Evolutionary conservation across 2,113 vertebrate species (phyloP).

Genomic region (Microtus montanus): DNA sequence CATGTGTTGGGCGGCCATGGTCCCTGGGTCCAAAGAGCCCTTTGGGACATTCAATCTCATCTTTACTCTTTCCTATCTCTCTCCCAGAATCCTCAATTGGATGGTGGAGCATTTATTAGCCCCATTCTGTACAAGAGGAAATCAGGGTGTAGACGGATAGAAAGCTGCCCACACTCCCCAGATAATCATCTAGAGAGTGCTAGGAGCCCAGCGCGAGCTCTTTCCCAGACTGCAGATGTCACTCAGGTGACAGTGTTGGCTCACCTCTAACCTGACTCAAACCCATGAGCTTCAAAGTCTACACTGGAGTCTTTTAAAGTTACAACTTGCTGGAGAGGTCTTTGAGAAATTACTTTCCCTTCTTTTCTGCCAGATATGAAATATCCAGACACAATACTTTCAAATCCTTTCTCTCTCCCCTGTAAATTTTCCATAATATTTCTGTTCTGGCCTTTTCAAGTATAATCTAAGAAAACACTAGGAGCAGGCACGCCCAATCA

Average conservation of each 20-base stretch:
- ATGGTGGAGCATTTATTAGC: not conserved
- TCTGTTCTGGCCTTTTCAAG: not conserved
- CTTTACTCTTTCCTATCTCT: too few species aligned
- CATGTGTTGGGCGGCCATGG: not conserved
- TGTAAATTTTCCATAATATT: not conserved
- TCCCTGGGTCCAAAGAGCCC: not conserved
- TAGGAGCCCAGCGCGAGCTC: not conserved
- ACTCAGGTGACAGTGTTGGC: too few species aligned
- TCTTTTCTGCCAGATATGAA: slow-evolving; percentile 27
- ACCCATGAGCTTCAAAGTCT: not conserved
- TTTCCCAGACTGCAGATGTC: not conserved
- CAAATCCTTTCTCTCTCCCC: not conserved
- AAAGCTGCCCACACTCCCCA: not conserved
- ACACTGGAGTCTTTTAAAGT: not conserved
- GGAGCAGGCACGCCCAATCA: too few species aligned
- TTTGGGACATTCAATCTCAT: not conserved
- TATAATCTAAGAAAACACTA: not conserved
- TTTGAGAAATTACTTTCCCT: not conserved
- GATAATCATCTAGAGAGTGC: not conserved
- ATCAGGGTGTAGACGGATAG: not conserved
- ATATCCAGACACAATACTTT: not conserved
- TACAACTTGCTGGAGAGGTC: not conserved
- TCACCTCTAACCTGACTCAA: not conserved
- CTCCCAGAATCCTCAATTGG: not conserved
- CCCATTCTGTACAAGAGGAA: not conserved